phyloP scores from a whole-genome alignment of 1,140 invertebrate species.

The Piezodorus guildinii region DNA sequence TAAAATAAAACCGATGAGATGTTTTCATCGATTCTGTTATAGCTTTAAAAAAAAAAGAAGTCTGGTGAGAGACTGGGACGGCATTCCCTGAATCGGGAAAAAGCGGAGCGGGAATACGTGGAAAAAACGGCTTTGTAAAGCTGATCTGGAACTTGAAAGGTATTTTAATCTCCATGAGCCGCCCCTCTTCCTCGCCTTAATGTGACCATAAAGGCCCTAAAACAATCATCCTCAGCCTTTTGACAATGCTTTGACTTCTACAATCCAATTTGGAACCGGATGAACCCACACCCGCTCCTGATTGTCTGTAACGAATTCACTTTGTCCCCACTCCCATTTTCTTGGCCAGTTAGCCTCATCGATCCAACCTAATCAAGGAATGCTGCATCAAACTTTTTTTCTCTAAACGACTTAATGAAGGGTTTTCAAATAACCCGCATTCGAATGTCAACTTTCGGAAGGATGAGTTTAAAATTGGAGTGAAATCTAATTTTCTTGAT shows the following conservation, averaged over 20 bases:
- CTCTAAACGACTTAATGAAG: neutral
- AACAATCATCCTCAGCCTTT: constrained; percentile 6
- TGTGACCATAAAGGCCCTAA: neutral
- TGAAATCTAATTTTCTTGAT: too few relatives aligned
- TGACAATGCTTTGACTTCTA: constrained; percentile 16
- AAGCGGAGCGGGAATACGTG: too few relatives aligned
- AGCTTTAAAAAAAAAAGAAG: too few relatives aligned
- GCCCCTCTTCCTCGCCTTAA: neutral
- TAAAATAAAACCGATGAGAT: too few relatives aligned
- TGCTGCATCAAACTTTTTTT: neutral
- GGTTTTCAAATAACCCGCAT: too few relatives aligned
- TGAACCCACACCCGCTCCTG: neutral
- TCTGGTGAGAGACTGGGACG: too few relatives aligned
- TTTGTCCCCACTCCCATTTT: neutral
- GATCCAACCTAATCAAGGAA: neutral
- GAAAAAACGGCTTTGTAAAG: too few relatives aligned
- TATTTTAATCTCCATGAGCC: constrained; percentile 6
- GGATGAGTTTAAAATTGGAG: too few relatives aligned
- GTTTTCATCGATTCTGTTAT: too few relatives aligned
- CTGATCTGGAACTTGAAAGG: neutral
- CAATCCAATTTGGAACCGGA: constrained; percentile 1
- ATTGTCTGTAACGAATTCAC: constrained; percentile 16
- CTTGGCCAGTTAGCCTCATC: constrained; percentile 6
- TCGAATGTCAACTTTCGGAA: too few relatives aligned
- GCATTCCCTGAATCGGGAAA: too few relatives aligned